phyloP scores from a whole-genome alignment of 1,140 invertebrate species.

The Xylocopa sonorina region DNA sequence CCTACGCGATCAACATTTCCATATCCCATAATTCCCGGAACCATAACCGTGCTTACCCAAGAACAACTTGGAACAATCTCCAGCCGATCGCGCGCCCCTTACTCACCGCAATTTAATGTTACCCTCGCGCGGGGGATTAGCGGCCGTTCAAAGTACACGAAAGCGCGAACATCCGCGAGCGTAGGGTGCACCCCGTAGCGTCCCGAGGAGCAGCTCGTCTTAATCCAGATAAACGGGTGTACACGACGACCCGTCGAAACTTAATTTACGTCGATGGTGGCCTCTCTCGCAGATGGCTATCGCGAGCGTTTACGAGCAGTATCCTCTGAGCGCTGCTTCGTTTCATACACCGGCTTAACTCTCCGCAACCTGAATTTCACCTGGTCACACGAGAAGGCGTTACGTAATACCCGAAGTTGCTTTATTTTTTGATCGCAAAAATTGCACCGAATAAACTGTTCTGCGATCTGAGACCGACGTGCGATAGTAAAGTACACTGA shows the following conservation, averaged over 20 bases:
- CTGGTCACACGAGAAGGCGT: no score
- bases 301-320: conserved; percentile 49
- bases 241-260: conserved; percentile 41
- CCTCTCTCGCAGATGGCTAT: conserved; percentile 53
- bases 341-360: conserved; percentile 26
- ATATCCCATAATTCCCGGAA: neutral
- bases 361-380: no score
- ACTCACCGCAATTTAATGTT: conserved; percentile 57
- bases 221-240: conserved; percentile 58
- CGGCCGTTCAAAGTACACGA: conserved; percentile 41
- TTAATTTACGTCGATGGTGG: conserved; percentile 60
- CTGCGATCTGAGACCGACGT: no score
- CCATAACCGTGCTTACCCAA: neutral
- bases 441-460: no score
- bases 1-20: neutral
- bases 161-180: conserved; percentile 24
- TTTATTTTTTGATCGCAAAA: no score
- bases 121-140: conserved; percentile 44
- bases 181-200: neutral
- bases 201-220: conserved; percentile 24
- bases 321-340: conserved; percentile 11
- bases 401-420: no score
- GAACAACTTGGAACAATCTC: conserved; percentile 33
- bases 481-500: no score
- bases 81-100: conserved; percentile 7